Evolutionary conservation across 2,797 vertebrate species (phyloP).

Genomic region (Manis javanica): DNA sequence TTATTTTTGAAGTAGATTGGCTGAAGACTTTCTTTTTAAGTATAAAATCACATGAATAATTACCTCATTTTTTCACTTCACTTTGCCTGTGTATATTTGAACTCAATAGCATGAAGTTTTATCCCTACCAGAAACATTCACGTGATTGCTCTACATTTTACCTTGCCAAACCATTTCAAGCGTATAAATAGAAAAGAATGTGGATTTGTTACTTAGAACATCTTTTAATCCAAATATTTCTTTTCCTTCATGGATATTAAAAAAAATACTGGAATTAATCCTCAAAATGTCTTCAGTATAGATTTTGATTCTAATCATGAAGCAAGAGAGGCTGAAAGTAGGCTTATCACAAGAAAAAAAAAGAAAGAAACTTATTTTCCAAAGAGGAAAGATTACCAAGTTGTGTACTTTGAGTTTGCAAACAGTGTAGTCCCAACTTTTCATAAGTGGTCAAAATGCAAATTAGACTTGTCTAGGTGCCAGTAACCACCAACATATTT

Average conservation of each 20-base stretch:
- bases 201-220: not conserved
- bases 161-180: not conserved
- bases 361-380: not conserved
- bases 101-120: not conserved
- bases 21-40: not conserved
- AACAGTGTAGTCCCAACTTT: conserved; percentile 38
- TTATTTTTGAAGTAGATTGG: not conserved
- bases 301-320: not conserved
- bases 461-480: conserved; percentile 34
- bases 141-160: not conserved
- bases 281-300: not conserved
- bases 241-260: not conserved
- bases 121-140: not conserved
- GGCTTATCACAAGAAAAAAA: not conserved
- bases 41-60: not conserved
- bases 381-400: not conserved
- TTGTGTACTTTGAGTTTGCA: not conserved
- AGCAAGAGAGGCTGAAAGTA: not conserved
- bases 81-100: not conserved
- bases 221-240: not conserved
- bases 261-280: not conserved
- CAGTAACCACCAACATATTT: not conserved
- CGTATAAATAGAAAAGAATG: not conserved
- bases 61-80: not conserved
- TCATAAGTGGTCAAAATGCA: conserved; percentile 42